Conservation (phyloP, 1,140 invertebrate genomes). For the Acromyrmex echinatior region DNA sequence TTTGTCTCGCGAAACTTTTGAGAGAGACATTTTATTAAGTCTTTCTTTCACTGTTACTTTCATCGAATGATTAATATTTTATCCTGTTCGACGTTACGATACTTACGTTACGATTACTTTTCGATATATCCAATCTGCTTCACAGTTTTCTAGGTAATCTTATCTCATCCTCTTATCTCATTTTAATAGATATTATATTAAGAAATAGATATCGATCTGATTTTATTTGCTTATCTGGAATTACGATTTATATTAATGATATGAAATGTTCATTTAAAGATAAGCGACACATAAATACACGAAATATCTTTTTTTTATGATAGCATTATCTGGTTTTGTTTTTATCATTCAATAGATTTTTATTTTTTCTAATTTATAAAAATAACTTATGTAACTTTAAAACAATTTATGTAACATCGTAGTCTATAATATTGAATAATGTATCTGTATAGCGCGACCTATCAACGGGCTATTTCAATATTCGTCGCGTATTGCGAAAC, state of each 20-base stretch:
- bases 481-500: conserved; percentile 17
- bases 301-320: background rate
- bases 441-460: background rate
- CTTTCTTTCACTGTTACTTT: background rate
- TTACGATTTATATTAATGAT: background rate
- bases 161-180: background rate
- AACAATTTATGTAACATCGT: background rate
- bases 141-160: background rate
- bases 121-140: background rate
- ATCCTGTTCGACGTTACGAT: background rate
- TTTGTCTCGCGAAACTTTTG: conserved; percentile 34
- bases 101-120: background rate
- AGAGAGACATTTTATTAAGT: conserved; percentile 43
- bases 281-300: background rate
- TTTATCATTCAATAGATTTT: background rate
- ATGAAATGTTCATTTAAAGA: background rate
- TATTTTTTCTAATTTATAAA: background rate
- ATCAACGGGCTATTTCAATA: conserved; percentile 22
- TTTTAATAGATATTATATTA: background rate
- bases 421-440: background rate
- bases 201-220: background rate
- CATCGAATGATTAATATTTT: conserved; percentile 57
- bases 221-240: background rate
- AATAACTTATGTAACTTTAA: background rate
- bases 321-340: background rate